These are phyloP conservation scores for Lasiurus cinereus DNA, from an alignment of 2,113 vertebrate genomes.

Conservation along the genomic window DNA sequence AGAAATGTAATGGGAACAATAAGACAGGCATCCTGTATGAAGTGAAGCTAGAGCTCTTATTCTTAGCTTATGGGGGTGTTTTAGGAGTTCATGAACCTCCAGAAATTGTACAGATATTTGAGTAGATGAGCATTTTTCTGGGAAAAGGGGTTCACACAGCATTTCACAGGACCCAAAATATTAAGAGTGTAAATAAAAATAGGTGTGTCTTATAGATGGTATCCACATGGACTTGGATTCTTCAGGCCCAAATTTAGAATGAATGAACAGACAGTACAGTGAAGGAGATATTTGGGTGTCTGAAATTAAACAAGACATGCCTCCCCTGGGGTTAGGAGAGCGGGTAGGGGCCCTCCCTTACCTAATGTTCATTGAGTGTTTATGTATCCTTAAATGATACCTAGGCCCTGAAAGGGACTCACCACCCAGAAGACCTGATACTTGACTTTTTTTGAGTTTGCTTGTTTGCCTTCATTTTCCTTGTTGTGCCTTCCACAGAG, in stretches of 20 bases:
- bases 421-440: not conserved
- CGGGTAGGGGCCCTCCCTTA: not conserved
- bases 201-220: not conserved
- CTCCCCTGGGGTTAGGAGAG: not conserved
- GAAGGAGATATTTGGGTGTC: not conserved
- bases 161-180: not conserved
- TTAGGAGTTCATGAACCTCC: not conserved
- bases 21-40: not conserved
- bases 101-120: conserved; percentile 9
- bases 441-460: conserved; percentile 35
- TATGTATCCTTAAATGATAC: not conserved
- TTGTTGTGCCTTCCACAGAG: not conserved
- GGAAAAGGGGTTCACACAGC: not conserved
- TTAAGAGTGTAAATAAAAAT: conserved; percentile 25
- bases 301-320: not conserved
- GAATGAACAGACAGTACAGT: not conserved
- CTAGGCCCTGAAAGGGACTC: not conserved
- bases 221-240: not conserved
- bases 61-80: not conserved
- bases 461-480: conserved; percentile 14
- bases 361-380: not conserved
- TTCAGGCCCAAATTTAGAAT: not conserved
- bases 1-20: not conserved
- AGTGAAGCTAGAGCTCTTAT: not conserved
- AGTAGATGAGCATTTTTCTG: conserved; percentile 21